phyloP scores from a whole-genome alignment of 1,140 invertebrate species.

The Drosophila lowei region DNA sequence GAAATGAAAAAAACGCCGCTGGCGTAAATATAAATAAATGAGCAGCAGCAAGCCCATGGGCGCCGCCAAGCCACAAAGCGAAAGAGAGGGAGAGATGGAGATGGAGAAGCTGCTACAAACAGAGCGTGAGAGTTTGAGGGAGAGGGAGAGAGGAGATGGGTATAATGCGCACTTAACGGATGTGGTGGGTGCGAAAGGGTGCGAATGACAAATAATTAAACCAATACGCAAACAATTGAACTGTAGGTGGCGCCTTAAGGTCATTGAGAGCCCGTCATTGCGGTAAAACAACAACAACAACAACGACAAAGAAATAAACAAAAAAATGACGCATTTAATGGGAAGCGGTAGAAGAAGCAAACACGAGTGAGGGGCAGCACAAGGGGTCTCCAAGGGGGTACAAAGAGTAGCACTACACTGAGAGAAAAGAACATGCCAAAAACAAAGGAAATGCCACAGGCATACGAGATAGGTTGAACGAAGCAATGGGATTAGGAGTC shows the following conservation, averaged over 20 bases:
- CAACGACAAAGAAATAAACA: conserved; percentile 25
- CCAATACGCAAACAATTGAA: conserved; percentile 77
- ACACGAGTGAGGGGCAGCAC: too few species aligned
- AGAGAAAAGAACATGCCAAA: too few species aligned
- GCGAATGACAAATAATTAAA: conserved; percentile 71
- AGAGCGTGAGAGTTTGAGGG: too few species aligned
- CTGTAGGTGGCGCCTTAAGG: conserved; percentile 63
- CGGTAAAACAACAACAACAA: conserved; percentile 24
- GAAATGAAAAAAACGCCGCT: conserved; percentile 74
- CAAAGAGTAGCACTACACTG: too few species aligned
- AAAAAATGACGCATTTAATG: too few species aligned
- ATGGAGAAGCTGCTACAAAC: conserved; percentile 1
- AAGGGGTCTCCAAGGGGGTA: background rate
- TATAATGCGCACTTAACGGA: too few species aligned
- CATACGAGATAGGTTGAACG: too few species aligned
- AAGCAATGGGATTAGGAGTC: too few species aligned
- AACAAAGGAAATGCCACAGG: too few species aligned
- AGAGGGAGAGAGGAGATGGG: background rate
- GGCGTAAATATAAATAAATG: conserved; percentile 81
- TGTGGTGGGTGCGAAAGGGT: conserved; percentile 17
- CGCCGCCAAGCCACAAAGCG: conserved; percentile 7
- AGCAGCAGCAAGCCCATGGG: conserved; percentile 23
- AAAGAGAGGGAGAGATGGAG: background rate
- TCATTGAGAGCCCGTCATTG: conserved; percentile 35
- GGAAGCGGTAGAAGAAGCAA: too few species aligned